phyloP scores from a whole-genome alignment of 2,797 vertebrate species.

The Buceros bicornis region DNA sequence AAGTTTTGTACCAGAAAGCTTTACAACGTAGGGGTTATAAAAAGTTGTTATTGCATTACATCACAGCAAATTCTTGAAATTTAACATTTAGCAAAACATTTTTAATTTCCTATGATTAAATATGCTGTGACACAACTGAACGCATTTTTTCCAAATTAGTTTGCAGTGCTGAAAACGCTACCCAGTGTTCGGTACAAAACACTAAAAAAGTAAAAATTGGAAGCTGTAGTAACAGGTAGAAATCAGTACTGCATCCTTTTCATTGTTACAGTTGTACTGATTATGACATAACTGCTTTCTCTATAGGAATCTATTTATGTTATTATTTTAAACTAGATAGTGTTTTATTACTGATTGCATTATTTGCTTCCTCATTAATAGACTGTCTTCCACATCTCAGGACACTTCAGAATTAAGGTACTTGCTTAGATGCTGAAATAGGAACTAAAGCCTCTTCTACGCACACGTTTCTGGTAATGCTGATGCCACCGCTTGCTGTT shows the following conservation, averaged over 20 bases:
- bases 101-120: neutral
- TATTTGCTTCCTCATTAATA: constrained; percentile 15
- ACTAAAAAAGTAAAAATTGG: neutral
- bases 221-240: neutral
- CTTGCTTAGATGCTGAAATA: neutral
- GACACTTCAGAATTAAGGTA: neutral
- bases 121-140: neutral
- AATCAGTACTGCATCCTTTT: neutral
- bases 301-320: neutral
- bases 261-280: neutral
- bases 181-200: neutral
- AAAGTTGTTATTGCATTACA: neutral
- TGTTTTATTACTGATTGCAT: constrained; percentile 27
- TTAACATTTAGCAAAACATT: neutral
- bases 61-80: neutral
- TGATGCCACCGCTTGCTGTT: constrained; percentile 13
- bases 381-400: neutral
- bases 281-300: neutral
- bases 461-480: neutral
- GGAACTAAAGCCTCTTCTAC: neutral
- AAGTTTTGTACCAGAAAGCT: neutral
- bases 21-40: neutral
- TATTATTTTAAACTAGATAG: constrained; percentile 20
- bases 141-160: neutral
- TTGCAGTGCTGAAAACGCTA: neutral